These are phyloP conservation scores for Sebastes miniatus DNA, from an alignment of 2,797 vertebrate genomes.

Conservation along the genomic window DNA sequence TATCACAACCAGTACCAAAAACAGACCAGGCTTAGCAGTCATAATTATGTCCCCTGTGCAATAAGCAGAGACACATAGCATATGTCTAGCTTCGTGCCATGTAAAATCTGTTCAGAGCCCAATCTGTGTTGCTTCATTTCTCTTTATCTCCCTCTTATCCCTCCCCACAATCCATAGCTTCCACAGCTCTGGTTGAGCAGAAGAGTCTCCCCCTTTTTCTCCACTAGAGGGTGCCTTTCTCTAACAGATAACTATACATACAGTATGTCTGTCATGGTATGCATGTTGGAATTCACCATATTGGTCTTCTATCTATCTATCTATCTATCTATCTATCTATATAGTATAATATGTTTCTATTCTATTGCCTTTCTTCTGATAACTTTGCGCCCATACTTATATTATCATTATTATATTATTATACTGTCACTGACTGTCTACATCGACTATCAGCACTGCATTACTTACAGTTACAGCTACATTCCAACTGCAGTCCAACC, in stretches of 20 bases:
- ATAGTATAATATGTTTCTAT: background rate
- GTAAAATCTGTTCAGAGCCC: slow-evolving; percentile 3
- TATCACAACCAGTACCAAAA: slow-evolving; percentile 15
- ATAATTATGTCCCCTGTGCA: slow-evolving; percentile 14
- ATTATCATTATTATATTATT: too few species aligned
- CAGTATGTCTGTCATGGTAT: background rate
- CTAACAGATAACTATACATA: background rate
- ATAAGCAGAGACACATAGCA: slow-evolving; percentile 4
- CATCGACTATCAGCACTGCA: too few species aligned
- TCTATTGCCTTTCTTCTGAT: background rate
- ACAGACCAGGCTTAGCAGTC: background rate
- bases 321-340: background rate
- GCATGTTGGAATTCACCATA: background rate
- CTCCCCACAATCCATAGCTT: background rate
- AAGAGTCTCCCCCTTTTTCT: background rate
- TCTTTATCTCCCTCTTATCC: background rate
- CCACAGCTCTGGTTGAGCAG: background rate
- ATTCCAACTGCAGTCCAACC: too few species aligned
- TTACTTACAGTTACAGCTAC: too few species aligned
- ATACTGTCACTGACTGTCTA: too few species aligned
- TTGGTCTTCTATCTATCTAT: background rate
- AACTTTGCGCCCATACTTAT: background rate
- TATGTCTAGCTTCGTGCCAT: slow-evolving; percentile 10
- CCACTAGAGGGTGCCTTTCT: slow-evolving; percentile 51
- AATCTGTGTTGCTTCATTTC: slow-evolving; percentile 23